Evolutionary conservation across 2,113 vertebrate genomes (phyloP), one percentile per base, ranked within the genome.

Genomic region (Pseudopodoces humilis): DNA sequence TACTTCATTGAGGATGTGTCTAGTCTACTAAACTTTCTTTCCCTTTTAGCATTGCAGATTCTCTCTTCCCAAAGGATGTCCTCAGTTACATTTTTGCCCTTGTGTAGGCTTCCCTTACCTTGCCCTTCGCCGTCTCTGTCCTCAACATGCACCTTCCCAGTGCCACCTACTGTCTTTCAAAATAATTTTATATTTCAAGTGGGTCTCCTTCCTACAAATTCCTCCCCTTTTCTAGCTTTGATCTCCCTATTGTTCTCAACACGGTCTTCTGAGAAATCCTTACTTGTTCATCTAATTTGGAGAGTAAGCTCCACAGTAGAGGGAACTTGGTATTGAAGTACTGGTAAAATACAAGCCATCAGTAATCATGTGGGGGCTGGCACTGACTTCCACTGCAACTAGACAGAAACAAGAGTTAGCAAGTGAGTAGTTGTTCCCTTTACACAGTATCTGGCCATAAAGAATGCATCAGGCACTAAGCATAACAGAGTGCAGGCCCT

Each of bases 361-460:
- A 43, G 86, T 92, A 86, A 77, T 83, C 47, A n/a, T 12, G 47
- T 60, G 27, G 47, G 75, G 68, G 33, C 75, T 92, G 76, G 37
- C 68, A 88, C 87, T 71, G 75, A 47, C 85, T 94, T 94, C 52
- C 44, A 47, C 60, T 81, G 75, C 86, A 90, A 81, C 65, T 64
- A 92, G 94, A 77, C 70, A 93, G 83, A 78, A 96, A 77, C 92
- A 87, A 94, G 95, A 83, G 88, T 96, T 95, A 96, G 82, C 33
- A 23, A 78, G 86, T 81, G 89, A 90, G 58, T 75, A 77, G 43
- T 83, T 50, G 65, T 90, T 86, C 86, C 88, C 76, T 62, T 81
- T 95, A 75, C 92, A 77, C 65, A 0, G 23, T 91, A 52, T 85
- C 60, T 86, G 18, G 33, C 70, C 64, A 52, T 94, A 94, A 97